phyloP scores from a whole-genome alignment of 2,797 vertebrate genomes.

The Eutrigla gurnardus region DNA sequence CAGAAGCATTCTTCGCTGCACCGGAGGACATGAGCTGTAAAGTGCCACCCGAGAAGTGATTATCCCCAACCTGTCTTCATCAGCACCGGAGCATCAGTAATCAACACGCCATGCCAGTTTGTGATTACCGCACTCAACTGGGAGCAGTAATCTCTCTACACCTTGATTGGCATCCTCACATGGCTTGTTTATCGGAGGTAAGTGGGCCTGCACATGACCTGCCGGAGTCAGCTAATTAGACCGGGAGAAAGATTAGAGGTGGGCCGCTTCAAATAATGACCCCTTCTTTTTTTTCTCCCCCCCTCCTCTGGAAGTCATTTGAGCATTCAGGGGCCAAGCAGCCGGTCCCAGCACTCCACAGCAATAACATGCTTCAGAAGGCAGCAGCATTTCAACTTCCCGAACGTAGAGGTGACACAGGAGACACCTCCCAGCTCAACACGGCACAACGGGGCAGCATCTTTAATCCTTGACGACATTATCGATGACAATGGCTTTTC shows the following conservation, averaged over 20 bases:
- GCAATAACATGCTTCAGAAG: slow-evolving; percentile 60
- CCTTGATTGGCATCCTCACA: slow-evolving; percentile 74
- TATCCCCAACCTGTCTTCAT: slow-evolving; percentile 63
- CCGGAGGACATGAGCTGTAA: slow-evolving; percentile 30
- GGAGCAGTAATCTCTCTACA: slow-evolving; percentile 56
- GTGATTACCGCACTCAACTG: slow-evolving; percentile 65
- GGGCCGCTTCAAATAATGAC: slow-evolving; percentile 48
- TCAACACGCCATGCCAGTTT: slow-evolving; percentile 68
- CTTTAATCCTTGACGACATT: not conserved
- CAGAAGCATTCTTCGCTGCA: not conserved
- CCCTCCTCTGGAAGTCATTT: slow-evolving; percentile 36
- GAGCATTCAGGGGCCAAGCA: slow-evolving; percentile 39
- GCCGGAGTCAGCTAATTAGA: slow-evolving; percentile 65
- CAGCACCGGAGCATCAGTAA: slow-evolving; percentile 63
- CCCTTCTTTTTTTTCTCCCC: not conserved
- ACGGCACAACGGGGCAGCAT: not conserved
- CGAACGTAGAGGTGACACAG: slow-evolving; percentile 38
- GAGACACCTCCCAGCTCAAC: slow-evolving; percentile 1
- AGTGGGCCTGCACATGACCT: slow-evolving; percentile 66
- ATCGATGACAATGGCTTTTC: not conserved
- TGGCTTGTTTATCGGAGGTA: slow-evolving; percentile 70
- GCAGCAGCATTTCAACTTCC: slow-evolving; percentile 49
- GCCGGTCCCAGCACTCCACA: slow-evolving; percentile 42
- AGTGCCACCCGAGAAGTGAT: slow-evolving; percentile 41
- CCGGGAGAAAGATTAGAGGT: slow-evolving; percentile 55